A percentile compares a stretch with the other conserved stretches of the same genome.
Conservation (phyloP, 1,140 invertebrate genomes). For the Aphaenogaster ashmeadi region DNA sequence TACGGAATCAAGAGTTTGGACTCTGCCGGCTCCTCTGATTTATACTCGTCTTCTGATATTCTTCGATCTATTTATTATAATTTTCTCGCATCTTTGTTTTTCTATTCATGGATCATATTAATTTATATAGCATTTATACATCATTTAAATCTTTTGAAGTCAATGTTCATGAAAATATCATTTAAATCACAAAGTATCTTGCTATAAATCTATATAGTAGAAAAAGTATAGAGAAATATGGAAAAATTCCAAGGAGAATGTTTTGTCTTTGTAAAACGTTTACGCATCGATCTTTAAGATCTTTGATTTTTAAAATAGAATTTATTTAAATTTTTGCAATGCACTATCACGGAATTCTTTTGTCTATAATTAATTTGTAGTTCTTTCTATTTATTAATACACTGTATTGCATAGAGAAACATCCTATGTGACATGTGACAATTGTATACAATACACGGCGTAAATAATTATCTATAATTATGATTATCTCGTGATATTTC, state of each 20-base stretch:
- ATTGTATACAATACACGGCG: slow-evolving; percentile 56
- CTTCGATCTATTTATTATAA: slow-evolving; percentile 1
- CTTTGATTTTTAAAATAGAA: slow-evolving; percentile 19
- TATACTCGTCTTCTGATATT: neutral
- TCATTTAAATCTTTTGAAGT: slow-evolving; percentile 14
- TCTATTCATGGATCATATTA: neutral
- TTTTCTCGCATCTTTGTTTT: neutral
- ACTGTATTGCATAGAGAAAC: slow-evolving; percentile 70
- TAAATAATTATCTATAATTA: slow-evolving; percentile 58
- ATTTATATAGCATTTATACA: slow-evolving; percentile 41
- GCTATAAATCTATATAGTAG: slow-evolving; percentile 52
- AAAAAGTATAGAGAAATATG: slow-evolving; percentile 57
- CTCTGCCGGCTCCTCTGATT: neutral
- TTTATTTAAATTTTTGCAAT: slow-evolving; percentile 26
- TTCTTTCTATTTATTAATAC: slow-evolving; percentile 69
- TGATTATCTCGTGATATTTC: slow-evolving; percentile 72
- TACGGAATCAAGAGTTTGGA: neutral
- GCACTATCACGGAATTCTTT: slow-evolving; percentile 39
- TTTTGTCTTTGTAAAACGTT: slow-evolving; percentile 25
- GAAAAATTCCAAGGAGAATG: slow-evolving; percentile 39
- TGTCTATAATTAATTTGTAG: slow-evolving; percentile 59
- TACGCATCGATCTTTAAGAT: neutral
- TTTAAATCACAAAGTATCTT: slow-evolving; percentile 22
- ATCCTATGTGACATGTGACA: slow-evolving; percentile 75
- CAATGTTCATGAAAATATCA: neutral